Percentiles rank a stretch among this genome's conserved stretches.
Evolutionary conservation across 1,140 invertebrate genomes (phyloP).

Genomic region (Drosophila pseudoobscura): DNA sequence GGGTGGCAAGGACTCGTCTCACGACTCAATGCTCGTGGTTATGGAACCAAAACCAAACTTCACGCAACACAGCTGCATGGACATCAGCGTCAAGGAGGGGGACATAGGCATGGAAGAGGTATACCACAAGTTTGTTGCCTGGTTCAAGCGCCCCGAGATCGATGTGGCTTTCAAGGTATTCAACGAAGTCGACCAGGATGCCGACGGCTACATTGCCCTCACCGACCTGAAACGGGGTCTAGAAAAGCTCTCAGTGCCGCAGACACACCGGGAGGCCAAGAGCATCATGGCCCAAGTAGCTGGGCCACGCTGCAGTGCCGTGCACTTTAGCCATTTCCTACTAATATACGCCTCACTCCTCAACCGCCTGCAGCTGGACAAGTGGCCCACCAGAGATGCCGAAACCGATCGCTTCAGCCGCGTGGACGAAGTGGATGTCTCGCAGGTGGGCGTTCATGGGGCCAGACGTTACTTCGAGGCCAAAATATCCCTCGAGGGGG

Average conservation of each 20-base stretch:
- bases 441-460: slow-evolving; percentile 48
- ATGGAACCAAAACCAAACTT: slow-evolving; percentile 26
- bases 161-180: slow-evolving; percentile 27
- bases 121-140: neutral
- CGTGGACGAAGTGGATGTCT: slow-evolving; percentile 23
- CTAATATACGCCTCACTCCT: slow-evolving; percentile 31
- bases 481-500: slow-evolving; percentile 46
- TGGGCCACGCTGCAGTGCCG: neutral
- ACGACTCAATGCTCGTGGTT: slow-evolving; percentile 20
- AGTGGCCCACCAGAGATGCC: neutral
- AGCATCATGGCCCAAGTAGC: slow-evolving; percentile 35
- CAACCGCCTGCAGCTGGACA: slow-evolving; percentile 7
- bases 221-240: slow-evolving; percentile 40
- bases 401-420: slow-evolving; percentile 2
- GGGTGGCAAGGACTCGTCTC: neutral
- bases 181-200: slow-evolving; percentile 34
- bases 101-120: slow-evolving; percentile 16
- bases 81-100: neutral
- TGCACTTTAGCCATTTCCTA: slow-evolving; percentile 53
- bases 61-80: slow-evolving; percentile 22
- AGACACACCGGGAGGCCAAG: slow-evolving; percentile 56
- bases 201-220: slow-evolving; percentile 39
- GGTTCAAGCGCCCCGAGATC: slow-evolving; percentile 42
- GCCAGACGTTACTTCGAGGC: slow-evolving; percentile 59
- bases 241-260: slow-evolving; percentile 52